Evolutionary conservation across 2,797 vertebrate species (phyloP).

Genomic region (Hemibagrus guttatus): DNA sequence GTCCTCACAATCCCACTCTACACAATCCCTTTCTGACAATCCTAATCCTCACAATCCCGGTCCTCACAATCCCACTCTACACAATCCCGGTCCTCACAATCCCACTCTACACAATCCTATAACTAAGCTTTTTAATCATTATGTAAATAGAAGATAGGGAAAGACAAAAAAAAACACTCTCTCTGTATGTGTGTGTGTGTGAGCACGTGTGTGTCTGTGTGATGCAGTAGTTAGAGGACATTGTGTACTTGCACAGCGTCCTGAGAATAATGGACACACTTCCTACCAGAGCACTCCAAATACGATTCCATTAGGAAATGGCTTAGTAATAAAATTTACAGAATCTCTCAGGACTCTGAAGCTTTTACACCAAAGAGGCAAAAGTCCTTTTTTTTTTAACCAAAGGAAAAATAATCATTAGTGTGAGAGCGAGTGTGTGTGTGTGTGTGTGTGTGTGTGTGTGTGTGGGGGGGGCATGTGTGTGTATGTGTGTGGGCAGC

Average conservation of each 20-base stretch:
- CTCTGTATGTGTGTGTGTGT: not conserved
- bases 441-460: too few relatives aligned
- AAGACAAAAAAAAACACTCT: not conserved
- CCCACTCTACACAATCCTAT: too few relatives aligned
- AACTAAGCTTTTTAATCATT: too few relatives aligned
- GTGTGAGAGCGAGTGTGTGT: not conserved
- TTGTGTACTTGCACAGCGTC: constrained; percentile 5
- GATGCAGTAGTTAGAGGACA: not conserved
- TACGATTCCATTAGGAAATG: constrained; percentile 20
- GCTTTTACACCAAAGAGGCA: not conserved
- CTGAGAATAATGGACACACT: constrained; percentile 8
- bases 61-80: too few relatives aligned
- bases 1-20: too few relatives aligned
- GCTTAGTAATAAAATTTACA: constrained; percentile 13
- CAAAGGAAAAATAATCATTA: not conserved
- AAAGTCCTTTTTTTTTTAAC: not conserved
- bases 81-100: too few relatives aligned
- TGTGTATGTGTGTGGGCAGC: not conserved
- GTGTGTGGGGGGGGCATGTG: too few relatives aligned
- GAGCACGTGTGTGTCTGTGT: constrained; percentile 2
- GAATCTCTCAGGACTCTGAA: constrained; percentile 3
- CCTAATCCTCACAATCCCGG: too few relatives aligned
- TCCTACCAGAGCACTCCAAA: not conserved
- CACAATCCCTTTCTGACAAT: too few relatives aligned
- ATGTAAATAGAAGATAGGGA: not conserved